Conservation (phyloP, 2,113 vertebrate genomes). For the Mus pahari region DNA sequence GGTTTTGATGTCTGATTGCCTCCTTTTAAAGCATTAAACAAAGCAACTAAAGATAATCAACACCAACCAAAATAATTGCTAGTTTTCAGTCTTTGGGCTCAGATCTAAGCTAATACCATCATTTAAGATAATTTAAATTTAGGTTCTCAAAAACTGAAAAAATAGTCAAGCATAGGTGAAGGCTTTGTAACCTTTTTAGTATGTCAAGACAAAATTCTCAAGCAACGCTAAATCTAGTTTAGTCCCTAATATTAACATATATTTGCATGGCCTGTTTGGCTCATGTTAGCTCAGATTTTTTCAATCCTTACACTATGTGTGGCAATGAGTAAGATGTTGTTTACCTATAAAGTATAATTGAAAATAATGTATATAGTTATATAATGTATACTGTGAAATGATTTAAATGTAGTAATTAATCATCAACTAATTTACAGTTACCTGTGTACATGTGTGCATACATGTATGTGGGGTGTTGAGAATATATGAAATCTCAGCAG, state of each 20-base stretch:
- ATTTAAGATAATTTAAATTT: conserved; percentile 49
- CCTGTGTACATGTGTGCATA: background rate
- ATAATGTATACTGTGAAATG: background rate
- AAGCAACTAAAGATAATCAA: background rate
- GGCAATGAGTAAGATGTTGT: background rate
- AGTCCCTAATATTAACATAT: background rate
- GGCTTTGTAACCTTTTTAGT: background rate
- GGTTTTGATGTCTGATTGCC: conserved; percentile 4
- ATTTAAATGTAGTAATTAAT: conserved; percentile 33
- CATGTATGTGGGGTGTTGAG: background rate
- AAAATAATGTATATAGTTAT: background rate
- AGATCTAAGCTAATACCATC: conserved; percentile 38
- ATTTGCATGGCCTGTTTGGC: conserved; percentile 20
- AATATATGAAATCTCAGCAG: conserved; percentile 18
- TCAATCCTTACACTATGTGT: background rate
- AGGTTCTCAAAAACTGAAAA: conserved; percentile 5
- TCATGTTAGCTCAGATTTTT: conserved; percentile 59
- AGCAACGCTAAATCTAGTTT: conserved; percentile 38
- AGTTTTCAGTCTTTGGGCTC: conserved; percentile 35
- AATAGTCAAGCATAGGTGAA: background rate
- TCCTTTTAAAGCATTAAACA: conserved; percentile 47
- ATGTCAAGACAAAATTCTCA: conserved; percentile 41
- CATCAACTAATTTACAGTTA: background rate
- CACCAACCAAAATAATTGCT: conserved; percentile 24
- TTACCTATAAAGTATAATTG: background rate